Conservation (phyloP, 2,797 vertebrate genomes). For the Neomorphus geoffroyi region DNA sequence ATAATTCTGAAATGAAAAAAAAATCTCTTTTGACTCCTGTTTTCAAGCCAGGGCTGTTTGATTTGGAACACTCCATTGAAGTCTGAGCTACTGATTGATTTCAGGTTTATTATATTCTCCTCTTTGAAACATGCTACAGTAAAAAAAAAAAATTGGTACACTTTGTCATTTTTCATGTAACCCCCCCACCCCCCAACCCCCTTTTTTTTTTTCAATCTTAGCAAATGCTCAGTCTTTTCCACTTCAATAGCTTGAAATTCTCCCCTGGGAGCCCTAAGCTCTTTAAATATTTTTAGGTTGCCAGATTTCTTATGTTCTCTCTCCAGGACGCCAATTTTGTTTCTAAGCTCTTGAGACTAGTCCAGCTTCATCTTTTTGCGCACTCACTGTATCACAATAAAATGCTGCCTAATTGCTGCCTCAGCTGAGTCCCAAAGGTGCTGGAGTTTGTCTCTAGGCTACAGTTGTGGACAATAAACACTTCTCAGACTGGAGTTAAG, state of each 20-base stretch:
- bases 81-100: slow-evolving; percentile 63
- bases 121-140: slow-evolving; percentile 57
- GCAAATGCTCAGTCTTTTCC: slow-evolving; percentile 67
- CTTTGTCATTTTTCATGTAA: slow-evolving; percentile 63
- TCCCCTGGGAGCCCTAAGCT: slow-evolving; percentile 66
- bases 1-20: slow-evolving; percentile 56
- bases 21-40: slow-evolving; percentile 45
- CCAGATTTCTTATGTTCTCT: slow-evolving; percentile 73
- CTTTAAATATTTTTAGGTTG: slow-evolving; percentile 76
- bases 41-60: slow-evolving; percentile 56
- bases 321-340: slow-evolving; percentile 73
- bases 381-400: slow-evolving; percentile 68
- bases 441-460: slow-evolving; percentile 64
- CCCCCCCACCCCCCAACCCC: neutral
- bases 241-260: slow-evolving; percentile 69
- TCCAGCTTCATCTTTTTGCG: slow-evolving; percentile 64
- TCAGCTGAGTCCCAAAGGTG: slow-evolving; percentile 64
- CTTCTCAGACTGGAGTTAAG: slow-evolving; percentile 63
- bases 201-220: slow-evolving; percentile 15
- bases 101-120: slow-evolving; percentile 63
- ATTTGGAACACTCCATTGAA: slow-evolving; percentile 50
- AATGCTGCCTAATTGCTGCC: slow-evolving; percentile 70
- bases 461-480: slow-evolving; percentile 62
- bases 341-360: slow-evolving; percentile 64
- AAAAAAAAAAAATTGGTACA: slow-evolving; percentile 3